A percentile compares a stretch with the other conserved stretches of the same genome.
Conservation (phyloP, 2,797 vertebrate genomes). For the Cirrhinus molitorella region DNA sequence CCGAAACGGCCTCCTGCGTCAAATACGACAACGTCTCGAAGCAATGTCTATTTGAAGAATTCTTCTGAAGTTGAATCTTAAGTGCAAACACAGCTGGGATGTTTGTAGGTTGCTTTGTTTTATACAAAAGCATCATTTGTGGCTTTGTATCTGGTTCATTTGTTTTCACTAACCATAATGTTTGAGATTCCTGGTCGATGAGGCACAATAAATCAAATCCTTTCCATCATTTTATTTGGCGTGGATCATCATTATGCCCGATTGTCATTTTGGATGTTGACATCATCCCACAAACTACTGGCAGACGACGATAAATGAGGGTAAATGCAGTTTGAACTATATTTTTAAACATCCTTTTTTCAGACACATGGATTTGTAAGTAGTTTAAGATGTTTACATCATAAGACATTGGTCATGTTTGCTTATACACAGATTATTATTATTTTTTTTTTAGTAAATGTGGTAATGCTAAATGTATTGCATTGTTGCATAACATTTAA, state of each 20-base stretch:
- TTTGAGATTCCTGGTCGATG: conserved; percentile 14
- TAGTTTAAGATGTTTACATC: background rate
- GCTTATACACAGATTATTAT: background rate
- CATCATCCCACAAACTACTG: conserved; percentile 9
- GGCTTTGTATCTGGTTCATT: conserved; percentile 4
- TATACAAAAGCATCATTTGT: background rate
- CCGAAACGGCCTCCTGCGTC: background rate
- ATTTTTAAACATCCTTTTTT: background rate
- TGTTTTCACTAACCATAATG: conserved; percentile 4
- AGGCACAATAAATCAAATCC: conserved; percentile 9
- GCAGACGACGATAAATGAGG: background rate
- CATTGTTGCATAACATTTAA: background rate
- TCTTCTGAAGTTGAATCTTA: background rate
- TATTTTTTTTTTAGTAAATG: background rate
- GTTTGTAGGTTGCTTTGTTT: conserved; percentile 3
- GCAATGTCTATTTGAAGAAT: background rate
- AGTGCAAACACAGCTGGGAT: conserved; percentile 9
- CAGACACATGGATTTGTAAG: background rate
- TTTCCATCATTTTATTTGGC: background rate
- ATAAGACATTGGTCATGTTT: background rate
- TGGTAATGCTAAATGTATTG: background rate
- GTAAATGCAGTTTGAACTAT: background rate
- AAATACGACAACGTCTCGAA: background rate
- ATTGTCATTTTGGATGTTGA: conserved; percentile 18
- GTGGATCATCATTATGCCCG: background rate